These are phyloP conservation scores for Cyphomyrmex costatus DNA, from an alignment of 1,140 invertebrate species.

Conservation along the genomic window DNA sequence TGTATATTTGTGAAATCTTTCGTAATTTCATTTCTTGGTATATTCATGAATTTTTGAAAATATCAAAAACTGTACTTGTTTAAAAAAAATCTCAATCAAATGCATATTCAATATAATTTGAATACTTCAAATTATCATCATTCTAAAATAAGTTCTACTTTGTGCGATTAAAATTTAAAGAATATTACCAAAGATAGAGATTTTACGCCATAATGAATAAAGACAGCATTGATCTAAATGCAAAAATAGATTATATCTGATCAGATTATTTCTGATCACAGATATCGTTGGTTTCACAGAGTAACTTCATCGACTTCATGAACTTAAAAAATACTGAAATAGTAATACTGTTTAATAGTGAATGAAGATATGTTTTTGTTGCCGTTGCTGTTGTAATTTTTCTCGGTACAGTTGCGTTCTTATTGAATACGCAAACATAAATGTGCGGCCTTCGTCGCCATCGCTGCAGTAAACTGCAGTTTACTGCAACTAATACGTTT, in stretches of 20 bases:
- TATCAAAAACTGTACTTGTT: background rate
- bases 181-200: background rate
- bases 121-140: background rate
- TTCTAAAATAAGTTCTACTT: background rate
- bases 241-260: background rate
- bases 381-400: constrained; percentile 16
- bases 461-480: constrained; percentile 19
- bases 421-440: constrained; percentile 74
- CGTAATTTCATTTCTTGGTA: background rate
- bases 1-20: background rate
- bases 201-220: background rate
- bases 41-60: background rate
- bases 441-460: constrained; percentile 33
- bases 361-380: constrained; percentile 7
- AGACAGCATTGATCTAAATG: background rate
- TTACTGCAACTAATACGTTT: too few relatives aligned
- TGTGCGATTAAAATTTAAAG: background rate
- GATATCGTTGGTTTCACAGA: background rate
- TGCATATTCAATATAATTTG: background rate
- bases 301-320: background rate
- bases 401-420: background rate
- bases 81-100: background rate
- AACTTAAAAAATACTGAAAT: constrained; percentile 13
- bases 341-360: background rate
- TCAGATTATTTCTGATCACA: constrained; percentile 6